Conservation (phyloP, 2,888 invertebrate genomes). For the Ectropis crepuscularia region DNA sequence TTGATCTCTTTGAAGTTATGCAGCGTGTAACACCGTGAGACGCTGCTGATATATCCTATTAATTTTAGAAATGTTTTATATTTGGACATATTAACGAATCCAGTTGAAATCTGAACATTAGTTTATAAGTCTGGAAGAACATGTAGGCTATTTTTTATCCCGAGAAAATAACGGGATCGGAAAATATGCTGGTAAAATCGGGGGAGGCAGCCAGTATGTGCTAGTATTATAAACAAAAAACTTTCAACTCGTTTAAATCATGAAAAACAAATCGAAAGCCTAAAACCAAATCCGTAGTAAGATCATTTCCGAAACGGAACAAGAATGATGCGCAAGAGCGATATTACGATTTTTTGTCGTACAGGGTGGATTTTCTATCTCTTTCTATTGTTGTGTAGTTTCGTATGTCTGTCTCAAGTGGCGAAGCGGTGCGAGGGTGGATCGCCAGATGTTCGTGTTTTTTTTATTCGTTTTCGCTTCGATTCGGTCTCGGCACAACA, state of each 20-base stretch:
- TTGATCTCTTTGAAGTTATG: too few relatives aligned
- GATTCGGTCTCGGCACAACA: conserved; percentile 60
- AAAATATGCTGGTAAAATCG: too few relatives aligned
- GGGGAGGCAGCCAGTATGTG: too few relatives aligned
- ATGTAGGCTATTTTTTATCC: too few relatives aligned
- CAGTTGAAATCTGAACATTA: too few relatives aligned
- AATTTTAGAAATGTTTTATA: too few relatives aligned
- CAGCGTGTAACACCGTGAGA: too few relatives aligned
- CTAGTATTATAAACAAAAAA: neutral
- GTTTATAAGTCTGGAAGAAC: too few relatives aligned
- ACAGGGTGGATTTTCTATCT: conserved; percentile 48
- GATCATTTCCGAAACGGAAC: conserved; percentile 66
- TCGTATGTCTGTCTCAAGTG: conserved; percentile 45
- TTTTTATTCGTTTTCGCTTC: conserved; percentile 55
- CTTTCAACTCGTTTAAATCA: conserved; percentile 2
- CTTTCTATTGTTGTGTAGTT: neutral
- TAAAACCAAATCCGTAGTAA: conserved; percentile 24
- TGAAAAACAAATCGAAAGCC: conserved; percentile 26
- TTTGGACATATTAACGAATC: too few relatives aligned
- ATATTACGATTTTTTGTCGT: conserved; percentile 47
- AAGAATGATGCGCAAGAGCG: conserved; percentile 57
- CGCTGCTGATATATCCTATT: too few relatives aligned
- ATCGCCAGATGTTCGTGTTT: conserved; percentile 66
- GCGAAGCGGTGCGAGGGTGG: conserved; percentile 62
- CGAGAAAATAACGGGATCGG: too few relatives aligned